Evolutionary conservation across 1,140 invertebrate genomes (phyloP).

Genomic region (Bombus superbus): DNA sequence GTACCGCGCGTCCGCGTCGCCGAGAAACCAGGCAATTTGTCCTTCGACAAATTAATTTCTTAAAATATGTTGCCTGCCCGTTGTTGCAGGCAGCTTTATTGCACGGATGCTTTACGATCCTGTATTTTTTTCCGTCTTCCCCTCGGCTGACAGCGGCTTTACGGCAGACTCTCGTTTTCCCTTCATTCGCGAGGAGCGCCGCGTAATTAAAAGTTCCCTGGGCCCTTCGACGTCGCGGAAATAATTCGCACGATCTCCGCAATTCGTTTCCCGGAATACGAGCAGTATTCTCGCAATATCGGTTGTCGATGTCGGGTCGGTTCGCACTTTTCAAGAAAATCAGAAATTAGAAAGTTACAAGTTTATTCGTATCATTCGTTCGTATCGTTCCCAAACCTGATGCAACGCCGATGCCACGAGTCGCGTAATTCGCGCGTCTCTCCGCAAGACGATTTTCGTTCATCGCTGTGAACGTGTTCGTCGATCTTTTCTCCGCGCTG

Average conservation of each 20-base stretch:
- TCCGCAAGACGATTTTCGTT: no score
- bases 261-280: not conserved
- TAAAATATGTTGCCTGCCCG: conserved; percentile 69
- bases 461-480: no score
- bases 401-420: no score
- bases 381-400: no score
- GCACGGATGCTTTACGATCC: conserved; percentile 67
- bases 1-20: conserved; percentile 20
- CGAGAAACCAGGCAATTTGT: conserved; percentile 70
- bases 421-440: no score
- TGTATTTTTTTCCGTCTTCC: conserved; percentile 55
- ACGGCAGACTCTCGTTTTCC: not conserved
- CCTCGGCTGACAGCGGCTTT: not conserved
- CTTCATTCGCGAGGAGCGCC: not conserved
- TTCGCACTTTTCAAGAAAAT: not conserved
- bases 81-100: conserved; percentile 71
- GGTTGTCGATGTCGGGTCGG: not conserved
- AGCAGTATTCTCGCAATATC: not conserved
- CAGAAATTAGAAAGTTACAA: not conserved
- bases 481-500: no score
- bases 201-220: conserved; percentile 69
- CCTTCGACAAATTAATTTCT: conserved; percentile 78
- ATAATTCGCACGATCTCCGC: conserved; percentile 55
- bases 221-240: conserved; percentile 46
- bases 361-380: no score